Evolutionary conservation across 2,797 vertebrate genomes (phyloP).

Genomic region (Etheostoma nigrum): DNA sequence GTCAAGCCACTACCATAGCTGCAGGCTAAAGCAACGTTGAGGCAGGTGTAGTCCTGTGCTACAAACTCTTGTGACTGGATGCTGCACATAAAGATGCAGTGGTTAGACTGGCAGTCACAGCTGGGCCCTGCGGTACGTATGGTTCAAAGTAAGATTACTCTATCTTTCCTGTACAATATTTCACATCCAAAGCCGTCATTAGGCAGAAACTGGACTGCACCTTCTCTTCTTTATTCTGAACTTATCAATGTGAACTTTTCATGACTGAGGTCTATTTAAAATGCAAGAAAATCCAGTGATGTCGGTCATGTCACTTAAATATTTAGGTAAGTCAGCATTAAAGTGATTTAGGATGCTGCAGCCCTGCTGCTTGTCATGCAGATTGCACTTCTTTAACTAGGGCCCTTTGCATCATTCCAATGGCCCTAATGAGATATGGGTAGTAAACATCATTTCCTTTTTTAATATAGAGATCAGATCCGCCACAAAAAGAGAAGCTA

Average conservation of each 20-base stretch:
- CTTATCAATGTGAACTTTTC: not conserved
- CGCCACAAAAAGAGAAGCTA: not conserved
- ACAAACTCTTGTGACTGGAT: not conserved
- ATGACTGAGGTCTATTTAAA: not conserved
- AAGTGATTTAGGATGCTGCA: constrained; percentile 3
- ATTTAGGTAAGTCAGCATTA: not conserved
- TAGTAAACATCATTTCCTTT: not conserved
- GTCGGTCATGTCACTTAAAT: not conserved
- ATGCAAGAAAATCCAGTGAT: not conserved
- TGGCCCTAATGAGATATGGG: not conserved
- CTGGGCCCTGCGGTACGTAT: not conserved
- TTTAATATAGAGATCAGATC: not conserved
- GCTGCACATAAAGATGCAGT: not conserved
- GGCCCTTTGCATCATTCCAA: not conserved
- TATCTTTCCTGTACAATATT: not conserved
- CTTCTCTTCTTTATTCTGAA: not conserved
- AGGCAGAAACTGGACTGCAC: not conserved
- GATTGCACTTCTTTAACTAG: not conserved
- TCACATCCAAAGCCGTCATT: not conserved
- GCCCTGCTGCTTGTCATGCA: constrained; percentile 17
- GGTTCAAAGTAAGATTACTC: not conserved
- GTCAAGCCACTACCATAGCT: not conserved
- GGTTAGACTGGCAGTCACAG: not conserved
- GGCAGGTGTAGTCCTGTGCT: not conserved
- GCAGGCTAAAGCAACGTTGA: not conserved